Conservation (phyloP, 2,797 vertebrate genomes). For the Odontamblyopus rebecca region DNA sequence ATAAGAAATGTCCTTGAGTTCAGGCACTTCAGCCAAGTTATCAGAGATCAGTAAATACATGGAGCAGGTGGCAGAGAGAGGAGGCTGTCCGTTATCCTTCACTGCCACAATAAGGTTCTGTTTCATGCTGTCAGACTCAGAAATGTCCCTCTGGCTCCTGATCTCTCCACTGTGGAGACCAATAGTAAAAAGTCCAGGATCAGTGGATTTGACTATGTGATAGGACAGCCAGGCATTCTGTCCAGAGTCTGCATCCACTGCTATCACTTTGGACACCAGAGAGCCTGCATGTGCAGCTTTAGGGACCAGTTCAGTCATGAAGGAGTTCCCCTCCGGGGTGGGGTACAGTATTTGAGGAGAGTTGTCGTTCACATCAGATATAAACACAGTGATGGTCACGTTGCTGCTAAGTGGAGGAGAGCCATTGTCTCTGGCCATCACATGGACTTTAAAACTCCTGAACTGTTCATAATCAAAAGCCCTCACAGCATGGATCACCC, state of each 20-base stretch:
- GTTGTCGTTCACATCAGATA: conserved; percentile 78
- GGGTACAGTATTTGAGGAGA: conserved; percentile 60
- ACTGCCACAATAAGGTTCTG: conserved; percentile 71
- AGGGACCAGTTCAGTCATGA: conserved; percentile 58
- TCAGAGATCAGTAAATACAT: conserved; percentile 72
- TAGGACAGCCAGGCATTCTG: conserved; percentile 81
- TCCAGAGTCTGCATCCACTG: conserved; percentile 62
- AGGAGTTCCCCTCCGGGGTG: conserved; percentile 43
- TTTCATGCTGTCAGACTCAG: conserved; percentile 70
- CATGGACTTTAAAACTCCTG: conserved; percentile 43
- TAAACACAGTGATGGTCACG: conserved; percentile 47
- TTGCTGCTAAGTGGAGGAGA: conserved; percentile 70
- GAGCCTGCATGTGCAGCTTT: conserved; percentile 59
- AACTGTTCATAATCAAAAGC: conserved; percentile 62
- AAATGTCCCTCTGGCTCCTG: conserved; percentile 51
- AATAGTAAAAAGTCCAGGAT: conserved; percentile 61
- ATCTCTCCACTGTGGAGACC: conserved; percentile 64
- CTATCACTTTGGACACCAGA: conserved; percentile 73
- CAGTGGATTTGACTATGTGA: conserved; percentile 73
- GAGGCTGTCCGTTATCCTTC: conserved; percentile 62
- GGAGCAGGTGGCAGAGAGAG: conserved; percentile 66
- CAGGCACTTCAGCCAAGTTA: conserved; percentile 76
- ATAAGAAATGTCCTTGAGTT: conserved; percentile 71
- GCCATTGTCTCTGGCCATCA: conserved; percentile 62
- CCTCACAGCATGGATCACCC: conserved; percentile 56